Percentiles rank a stretch among this genome's conserved stretches.
These are phyloP conservation scores for Lithobates pipiens DNA, from an alignment of 2,797 vertebrate species.

Conservation along the genomic window DNA sequence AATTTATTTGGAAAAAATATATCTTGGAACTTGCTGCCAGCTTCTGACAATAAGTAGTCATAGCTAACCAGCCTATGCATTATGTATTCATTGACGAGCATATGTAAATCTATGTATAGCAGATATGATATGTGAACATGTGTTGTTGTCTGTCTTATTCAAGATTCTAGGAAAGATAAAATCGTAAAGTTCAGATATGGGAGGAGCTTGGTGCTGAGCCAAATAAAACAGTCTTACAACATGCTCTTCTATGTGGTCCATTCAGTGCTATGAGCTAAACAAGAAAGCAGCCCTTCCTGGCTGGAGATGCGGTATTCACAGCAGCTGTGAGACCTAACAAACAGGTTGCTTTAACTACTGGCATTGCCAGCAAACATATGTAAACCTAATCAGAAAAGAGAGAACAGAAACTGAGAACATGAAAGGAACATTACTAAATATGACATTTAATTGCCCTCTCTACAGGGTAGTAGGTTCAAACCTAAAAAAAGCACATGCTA, in stretches of 20 bases:
- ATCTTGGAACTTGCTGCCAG: not conserved
- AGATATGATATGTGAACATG: slow-evolving; percentile 19
- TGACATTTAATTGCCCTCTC: slow-evolving; percentile 2
- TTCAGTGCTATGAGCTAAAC: slow-evolving; percentile 71
- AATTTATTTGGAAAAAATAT: not conserved
- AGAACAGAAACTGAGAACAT: slow-evolving; percentile 48
- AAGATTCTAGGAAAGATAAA: slow-evolving; percentile 52
- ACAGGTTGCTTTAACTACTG: slow-evolving; percentile 52
- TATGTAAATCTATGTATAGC: slow-evolving; percentile 34
- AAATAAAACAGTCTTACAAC: slow-evolving; percentile 69
- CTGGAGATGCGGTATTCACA: slow-evolving; percentile 64
- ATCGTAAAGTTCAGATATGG: slow-evolving; percentile 42
- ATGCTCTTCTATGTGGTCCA: slow-evolving; percentile 68
- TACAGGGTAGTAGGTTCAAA: not conserved
- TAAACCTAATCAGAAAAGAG: slow-evolving; percentile 47
- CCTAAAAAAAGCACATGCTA: slow-evolving; percentile 5
- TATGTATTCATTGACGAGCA: not conserved
- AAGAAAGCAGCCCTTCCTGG: slow-evolving; percentile 72
- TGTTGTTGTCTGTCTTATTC: slow-evolving; percentile 45
- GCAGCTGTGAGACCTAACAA: slow-evolving; percentile 66
- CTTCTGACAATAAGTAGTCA: not conserved
- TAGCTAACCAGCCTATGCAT: not conserved
- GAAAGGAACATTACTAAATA: slow-evolving; percentile 44
- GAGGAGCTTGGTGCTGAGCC: slow-evolving; percentile 66
- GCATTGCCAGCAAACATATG: slow-evolving; percentile 24